A percentile compares a stretch with the other conserved stretches of the same genome.
phyloP scores from a whole-genome alignment of 2,888 invertebrate species.

The Thymelicus lineola region DNA sequence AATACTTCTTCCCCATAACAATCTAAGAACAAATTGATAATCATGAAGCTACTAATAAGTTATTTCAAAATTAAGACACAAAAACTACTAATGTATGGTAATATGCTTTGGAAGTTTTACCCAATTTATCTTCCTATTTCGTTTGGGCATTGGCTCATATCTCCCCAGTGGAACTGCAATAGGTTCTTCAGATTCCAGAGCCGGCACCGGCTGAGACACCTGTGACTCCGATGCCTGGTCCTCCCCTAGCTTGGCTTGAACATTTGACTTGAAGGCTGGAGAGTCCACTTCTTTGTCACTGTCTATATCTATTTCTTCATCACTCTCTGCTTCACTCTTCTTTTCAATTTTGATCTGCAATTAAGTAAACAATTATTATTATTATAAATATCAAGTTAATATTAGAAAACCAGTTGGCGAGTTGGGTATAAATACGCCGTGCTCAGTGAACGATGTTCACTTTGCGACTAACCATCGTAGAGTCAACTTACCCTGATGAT shows the following conservation, averaged over 20 bases:
- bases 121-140: slow-evolving; percentile 82
- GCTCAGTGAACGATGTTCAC: no score
- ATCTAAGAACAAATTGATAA: no score
- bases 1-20: background rate
- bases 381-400: no score
- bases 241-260: background rate
- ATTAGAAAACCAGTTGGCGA: no score
- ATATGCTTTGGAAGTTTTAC: slow-evolving; percentile 53
- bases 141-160: slow-evolving; percentile 75
- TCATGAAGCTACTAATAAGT: no score
- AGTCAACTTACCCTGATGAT: no score
- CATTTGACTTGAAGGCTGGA: background rate
- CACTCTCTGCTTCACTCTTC: slow-evolving; percentile 80
- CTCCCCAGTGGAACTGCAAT: slow-evolving; percentile 66
- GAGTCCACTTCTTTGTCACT: slow-evolving; percentile 69
- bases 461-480: no score
- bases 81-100: background rate
- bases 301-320: slow-evolving; percentile 86
- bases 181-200: slow-evolving; percentile 54
- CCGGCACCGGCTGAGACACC: background rate
- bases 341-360: slow-evolving; percentile 80
- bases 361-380: background rate
- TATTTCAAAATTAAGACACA: no score
- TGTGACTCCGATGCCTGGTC: background rate
- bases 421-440: no score